phyloP scores from a whole-genome alignment of 2,888 invertebrate genomes.

The Dendrolimus pini region DNA sequence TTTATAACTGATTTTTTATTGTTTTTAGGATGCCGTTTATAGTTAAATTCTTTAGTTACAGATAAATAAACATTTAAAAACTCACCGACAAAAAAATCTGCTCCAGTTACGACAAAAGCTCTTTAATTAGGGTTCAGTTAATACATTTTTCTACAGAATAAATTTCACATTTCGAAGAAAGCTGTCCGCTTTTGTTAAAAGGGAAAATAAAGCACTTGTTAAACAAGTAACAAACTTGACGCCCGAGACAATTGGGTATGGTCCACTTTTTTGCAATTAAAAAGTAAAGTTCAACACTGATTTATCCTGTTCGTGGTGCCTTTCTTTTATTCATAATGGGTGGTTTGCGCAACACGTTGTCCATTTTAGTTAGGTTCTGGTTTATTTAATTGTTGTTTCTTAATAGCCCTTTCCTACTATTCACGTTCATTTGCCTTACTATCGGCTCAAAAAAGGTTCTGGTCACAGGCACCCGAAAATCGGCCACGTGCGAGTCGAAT shows the following conservation, averaged over 20 bases:
- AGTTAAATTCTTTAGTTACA: too few species aligned
- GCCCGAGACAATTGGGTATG: constrained; percentile 6
- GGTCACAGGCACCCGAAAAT: too few species aligned
- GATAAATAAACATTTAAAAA: too few species aligned
- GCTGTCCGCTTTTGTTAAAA: not conserved
- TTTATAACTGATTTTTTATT: too few species aligned
- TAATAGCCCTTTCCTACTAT: too few species aligned
- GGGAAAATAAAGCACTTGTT: not conserved
- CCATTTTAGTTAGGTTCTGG: too few species aligned
- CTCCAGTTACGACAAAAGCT: not conserved
- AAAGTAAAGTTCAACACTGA: constrained; percentile 4
- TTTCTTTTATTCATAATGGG: not conserved
- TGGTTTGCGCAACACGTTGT: not conserved
- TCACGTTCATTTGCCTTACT: too few species aligned
- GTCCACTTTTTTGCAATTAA: constrained; percentile 10
- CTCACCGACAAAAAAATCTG: not conserved
- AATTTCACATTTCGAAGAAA: not conserved
- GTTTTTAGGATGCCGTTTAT: too few species aligned
- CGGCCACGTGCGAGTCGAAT: too few species aligned
- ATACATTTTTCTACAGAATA: not conserved
- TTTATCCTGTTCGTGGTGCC: constrained; percentile 2
- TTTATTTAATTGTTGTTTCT: too few species aligned
- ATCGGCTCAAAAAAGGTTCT: too few species aligned
- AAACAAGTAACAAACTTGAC: not conserved
- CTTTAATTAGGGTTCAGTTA: not conserved